Percentiles rank a stretch among this genome's conserved stretches.
phyloP scores from a whole-genome alignment of 2,797 vertebrate species.

The Lagodon rhomboides region DNA sequence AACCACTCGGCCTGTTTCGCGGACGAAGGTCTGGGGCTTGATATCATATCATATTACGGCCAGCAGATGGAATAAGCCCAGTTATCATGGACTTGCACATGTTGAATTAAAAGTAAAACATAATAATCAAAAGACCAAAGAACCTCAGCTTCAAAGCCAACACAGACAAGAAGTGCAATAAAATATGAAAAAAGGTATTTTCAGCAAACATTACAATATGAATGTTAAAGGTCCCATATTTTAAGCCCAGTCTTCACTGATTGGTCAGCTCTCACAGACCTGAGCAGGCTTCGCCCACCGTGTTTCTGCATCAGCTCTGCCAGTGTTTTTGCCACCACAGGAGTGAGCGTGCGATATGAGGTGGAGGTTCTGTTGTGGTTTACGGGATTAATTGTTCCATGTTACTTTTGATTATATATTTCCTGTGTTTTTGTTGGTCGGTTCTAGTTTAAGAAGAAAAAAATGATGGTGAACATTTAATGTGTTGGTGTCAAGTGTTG shows the following conservation, averaged over 20 bases:
- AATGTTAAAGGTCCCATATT: too few relatives aligned
- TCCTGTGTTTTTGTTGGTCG: conserved; percentile 19
- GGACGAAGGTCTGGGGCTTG: not conserved
- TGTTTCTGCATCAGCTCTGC: too few relatives aligned
- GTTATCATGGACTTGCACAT: not conserved
- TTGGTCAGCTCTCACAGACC: too few relatives aligned
- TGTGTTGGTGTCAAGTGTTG: conserved; percentile 2
- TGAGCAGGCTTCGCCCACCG: too few relatives aligned
- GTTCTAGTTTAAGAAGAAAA: conserved; percentile 3
- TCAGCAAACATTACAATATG: too few relatives aligned
- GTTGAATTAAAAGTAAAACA: conserved; percentile 9
- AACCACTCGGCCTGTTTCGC: not conserved
- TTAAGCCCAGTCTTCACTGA: too few relatives aligned
- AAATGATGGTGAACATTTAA: conserved; percentile 26
- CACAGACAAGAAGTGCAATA: not conserved
- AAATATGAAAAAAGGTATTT: too few relatives aligned
- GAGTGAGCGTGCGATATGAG: conserved; percentile 10
- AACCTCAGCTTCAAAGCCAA: not conserved
- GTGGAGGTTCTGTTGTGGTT: conserved; percentile 15
- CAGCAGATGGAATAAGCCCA: not conserved
- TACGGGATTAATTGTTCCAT: conserved; percentile 11
- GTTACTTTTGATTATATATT: conserved; percentile 38
- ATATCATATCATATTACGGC: conserved; percentile 4
- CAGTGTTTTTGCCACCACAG: too few relatives aligned
- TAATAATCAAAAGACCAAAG: too few relatives aligned